These are phyloP conservation scores for Bombus huntii DNA, from an alignment of 1,140 invertebrate genomes.

Conservation along the genomic window DNA sequence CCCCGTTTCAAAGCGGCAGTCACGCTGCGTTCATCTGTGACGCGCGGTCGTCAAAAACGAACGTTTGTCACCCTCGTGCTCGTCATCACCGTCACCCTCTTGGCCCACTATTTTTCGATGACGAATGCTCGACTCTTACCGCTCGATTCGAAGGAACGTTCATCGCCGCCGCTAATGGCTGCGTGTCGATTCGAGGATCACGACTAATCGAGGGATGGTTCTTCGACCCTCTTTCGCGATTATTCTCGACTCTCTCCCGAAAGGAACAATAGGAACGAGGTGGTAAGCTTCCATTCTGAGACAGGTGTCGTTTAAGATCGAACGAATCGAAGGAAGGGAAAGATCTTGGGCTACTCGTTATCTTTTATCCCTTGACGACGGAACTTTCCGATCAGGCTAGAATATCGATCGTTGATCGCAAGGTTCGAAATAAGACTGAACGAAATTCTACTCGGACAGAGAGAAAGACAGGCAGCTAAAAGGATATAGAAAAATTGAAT, in stretches of 20 bases:
- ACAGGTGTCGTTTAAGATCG: neutral
- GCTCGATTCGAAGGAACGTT: neutral
- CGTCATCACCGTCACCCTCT: neutral
- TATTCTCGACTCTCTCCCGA: neutral
- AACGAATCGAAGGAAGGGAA: neutral
- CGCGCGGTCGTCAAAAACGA: constrained; percentile 58
- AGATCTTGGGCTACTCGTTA: neutral
- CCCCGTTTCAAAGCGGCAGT: constrained; percentile 73
- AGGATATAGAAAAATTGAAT: neutral
- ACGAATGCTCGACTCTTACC: constrained; percentile 2
- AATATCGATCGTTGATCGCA: neutral
- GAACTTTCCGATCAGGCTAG: neutral
- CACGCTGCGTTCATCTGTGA: constrained; percentile 72
- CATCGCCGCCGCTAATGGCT: constrained; percentile 26
- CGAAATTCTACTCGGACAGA: neutral
- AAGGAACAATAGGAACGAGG: neutral
- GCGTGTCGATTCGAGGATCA: constrained; percentile 38
- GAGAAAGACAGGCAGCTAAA: neutral
- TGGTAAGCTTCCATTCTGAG: neutral
- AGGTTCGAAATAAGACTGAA: neutral
- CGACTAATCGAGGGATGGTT: constrained; percentile 21
- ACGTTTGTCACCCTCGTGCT: constrained; percentile 57
- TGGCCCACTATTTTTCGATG: constrained; percentile 21
- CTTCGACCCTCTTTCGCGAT: neutral
- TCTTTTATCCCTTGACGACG: neutral